phyloP scores from a whole-genome alignment of 1,140 invertebrate species.

The Penaeus indicus region DNA sequence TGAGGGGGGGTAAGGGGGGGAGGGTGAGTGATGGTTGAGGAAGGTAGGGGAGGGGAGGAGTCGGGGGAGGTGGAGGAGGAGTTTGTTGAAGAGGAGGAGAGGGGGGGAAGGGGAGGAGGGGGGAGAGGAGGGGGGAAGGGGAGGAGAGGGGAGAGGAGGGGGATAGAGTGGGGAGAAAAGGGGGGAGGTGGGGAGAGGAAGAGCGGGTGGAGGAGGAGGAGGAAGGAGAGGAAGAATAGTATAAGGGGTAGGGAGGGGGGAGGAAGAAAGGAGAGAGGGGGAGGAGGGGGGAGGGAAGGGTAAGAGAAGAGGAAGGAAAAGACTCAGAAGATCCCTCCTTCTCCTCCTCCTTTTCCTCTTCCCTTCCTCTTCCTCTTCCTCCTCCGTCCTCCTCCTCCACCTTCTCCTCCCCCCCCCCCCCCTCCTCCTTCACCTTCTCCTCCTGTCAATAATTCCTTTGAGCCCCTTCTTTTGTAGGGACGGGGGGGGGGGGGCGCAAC shows the following conservation, averaged over 20 bases:
- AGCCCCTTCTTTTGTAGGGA: too few relatives aligned
- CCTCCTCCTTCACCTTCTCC: background rate
- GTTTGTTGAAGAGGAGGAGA: background rate
- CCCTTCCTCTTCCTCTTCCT: background rate
- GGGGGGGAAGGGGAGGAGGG: background rate
- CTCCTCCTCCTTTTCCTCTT: background rate
- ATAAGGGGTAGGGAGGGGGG: background rate
- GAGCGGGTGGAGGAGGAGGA: background rate
- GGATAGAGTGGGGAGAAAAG: background rate
- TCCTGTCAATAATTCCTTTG: background rate
- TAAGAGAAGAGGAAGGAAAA: too few relatives aligned
- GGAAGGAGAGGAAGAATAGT: background rate
- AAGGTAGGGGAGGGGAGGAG: background rate
- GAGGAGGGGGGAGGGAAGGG: background rate
- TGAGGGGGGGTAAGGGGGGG: background rate
- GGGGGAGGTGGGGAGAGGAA: background rate
- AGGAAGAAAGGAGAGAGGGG: background rate
- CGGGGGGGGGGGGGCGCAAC: too few relatives aligned
- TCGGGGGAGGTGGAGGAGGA: background rate
- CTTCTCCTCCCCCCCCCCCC: background rate
- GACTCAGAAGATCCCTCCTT: too few relatives aligned
- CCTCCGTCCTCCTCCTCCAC: background rate
- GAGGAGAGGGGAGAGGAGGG: background rate
- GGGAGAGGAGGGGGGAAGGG: background rate
- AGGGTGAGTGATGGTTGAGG: background rate